A percentile compares a stretch with the other conserved stretches of the same genome.
Evolutionary conservation across 2,113 vertebrate species (phyloP).

Genomic region (Dromiciops gliroides): DNA sequence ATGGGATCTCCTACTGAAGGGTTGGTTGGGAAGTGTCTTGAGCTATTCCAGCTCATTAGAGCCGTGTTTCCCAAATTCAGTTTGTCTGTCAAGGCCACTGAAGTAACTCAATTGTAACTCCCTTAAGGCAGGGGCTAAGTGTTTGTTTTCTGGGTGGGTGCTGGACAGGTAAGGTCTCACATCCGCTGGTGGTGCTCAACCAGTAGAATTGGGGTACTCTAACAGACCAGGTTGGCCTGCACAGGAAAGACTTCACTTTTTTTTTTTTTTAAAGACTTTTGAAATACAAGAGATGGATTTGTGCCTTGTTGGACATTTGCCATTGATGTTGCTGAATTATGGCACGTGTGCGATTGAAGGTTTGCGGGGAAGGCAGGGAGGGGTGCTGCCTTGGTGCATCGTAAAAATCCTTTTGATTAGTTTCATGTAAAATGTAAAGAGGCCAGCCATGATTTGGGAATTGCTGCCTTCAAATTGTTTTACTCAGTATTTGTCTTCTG

Average conservation of each 20-base stretch:
- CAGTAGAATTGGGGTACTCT: not conserved
- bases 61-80: not conserved
- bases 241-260: constrained; percentile 44
- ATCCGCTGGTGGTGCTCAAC: constrained; percentile 9
- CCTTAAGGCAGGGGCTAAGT: not conserved
- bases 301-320: not conserved
- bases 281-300: not conserved
- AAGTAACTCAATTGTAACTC: not conserved
- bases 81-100: not conserved
- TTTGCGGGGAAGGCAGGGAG: not conserved
- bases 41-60: not conserved
- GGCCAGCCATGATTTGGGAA: constrained; percentile 8
- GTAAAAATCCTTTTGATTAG: not conserved
- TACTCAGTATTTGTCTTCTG: constrained; percentile 48
- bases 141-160: not conserved
- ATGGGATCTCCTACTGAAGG: not conserved
- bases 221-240: not conserved
- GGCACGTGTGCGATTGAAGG: not conserved
- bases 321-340: constrained; percentile 36
- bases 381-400: not conserved
- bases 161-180: not conserved
- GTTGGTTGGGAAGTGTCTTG: not conserved
- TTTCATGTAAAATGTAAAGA: not conserved
- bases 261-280: constrained; percentile 1
- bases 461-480: constrained; percentile 40